Percentiles rank a stretch among this genome's conserved stretches.
These are phyloP conservation scores for Ginglymostoma cirratum DNA, from an alignment of 2,113 vertebrate species.

Conservation along the genomic window DNA sequence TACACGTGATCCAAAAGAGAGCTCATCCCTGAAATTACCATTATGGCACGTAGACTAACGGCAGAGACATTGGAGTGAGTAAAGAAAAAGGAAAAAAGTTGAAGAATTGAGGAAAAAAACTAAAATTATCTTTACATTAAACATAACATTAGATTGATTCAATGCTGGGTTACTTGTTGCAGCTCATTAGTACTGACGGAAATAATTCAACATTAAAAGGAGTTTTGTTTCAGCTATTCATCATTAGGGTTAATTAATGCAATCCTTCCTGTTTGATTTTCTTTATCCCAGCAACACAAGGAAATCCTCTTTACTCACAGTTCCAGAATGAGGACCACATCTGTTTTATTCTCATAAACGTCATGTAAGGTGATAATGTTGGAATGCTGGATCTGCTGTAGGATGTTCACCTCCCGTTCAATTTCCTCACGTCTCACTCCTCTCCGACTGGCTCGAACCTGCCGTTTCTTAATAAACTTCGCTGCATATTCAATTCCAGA, in stretches of 20 bases:
- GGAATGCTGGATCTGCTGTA: conserved; percentile 76
- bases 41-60: no score
- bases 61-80: neutral
- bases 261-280: neutral
- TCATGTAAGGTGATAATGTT: conserved; percentile 84
- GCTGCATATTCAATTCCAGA: conserved; percentile 72
- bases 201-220: neutral
- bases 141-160: neutral
- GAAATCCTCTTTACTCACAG: conserved; percentile 70
- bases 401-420: conserved; percentile 83
- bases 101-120: neutral
- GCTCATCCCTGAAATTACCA: no score
- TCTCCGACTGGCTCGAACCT: conserved; percentile 73
- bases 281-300: neutral
- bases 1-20: no score
- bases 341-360: conserved; percentile 86
- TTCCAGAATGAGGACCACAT: conserved; percentile 91
- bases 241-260: neutral
- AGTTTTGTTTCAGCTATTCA: neutral
- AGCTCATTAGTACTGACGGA: neutral
- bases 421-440: conserved; percentile 84
- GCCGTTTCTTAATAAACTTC: conserved; percentile 94
- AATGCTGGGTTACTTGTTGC: neutral
- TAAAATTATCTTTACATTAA: neutral
- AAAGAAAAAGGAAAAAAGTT: neutral